These are phyloP conservation scores for Potamarius usumacintae DNA, from an alignment of 2,113 vertebrate species.

Conservation along the genomic window DNA sequence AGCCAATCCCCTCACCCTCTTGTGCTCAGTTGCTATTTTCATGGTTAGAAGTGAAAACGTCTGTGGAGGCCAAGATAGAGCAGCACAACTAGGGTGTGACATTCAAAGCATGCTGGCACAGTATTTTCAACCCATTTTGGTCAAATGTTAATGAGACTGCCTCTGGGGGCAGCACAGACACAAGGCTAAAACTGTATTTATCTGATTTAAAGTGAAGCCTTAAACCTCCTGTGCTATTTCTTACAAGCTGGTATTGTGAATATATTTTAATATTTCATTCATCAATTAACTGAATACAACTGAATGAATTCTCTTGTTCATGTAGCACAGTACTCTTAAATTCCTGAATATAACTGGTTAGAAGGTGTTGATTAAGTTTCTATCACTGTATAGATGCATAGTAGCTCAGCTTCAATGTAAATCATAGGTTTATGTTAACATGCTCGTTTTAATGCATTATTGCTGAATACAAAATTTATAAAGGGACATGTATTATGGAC, in stretches of 20 bases:
- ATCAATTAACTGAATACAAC: background rate
- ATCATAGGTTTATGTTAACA: background rate
- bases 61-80: background rate
- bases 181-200: conserved; percentile 12
- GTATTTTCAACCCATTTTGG: conserved; percentile 14
- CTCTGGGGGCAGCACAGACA: background rate
- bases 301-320: background rate
- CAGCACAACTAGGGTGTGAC: conserved; percentile 8
- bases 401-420: background rate
- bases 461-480: no score
- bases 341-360: background rate
- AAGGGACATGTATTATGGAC: background rate
- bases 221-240: background rate
- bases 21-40: background rate
- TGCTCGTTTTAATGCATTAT: background rate
- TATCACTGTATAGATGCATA: background rate
- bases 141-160: conserved; percentile 25
- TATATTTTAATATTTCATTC: background rate
- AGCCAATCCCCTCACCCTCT: background rate
- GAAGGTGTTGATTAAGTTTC: background rate
- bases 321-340: background rate
- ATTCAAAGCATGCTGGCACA: conserved; percentile 8
- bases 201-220: background rate
- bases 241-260: no score
- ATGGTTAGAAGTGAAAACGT: background rate